Conservation (phyloP, 2,888 invertebrate genomes). For the Metacarcinus magister region DNA sequence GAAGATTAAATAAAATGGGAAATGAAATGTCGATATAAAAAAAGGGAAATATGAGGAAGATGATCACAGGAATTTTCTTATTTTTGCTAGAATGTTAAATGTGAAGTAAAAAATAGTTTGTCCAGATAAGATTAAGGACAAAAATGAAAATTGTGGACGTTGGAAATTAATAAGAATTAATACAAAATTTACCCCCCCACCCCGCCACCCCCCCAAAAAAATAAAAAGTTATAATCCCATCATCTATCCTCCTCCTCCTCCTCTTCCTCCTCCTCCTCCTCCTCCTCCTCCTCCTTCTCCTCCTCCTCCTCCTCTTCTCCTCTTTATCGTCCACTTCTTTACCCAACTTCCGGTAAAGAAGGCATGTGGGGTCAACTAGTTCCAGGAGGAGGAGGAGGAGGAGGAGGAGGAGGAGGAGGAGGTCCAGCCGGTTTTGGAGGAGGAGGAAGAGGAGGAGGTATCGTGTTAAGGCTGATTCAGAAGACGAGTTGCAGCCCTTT, state of each 20-base stretch:
- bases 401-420: neutral
- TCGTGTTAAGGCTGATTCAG: neutral
- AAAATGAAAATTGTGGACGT: no score
- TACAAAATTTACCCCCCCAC: no score
- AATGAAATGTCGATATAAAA: constrained; percentile 11
- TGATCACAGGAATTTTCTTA: no score
- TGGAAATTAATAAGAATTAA: no score
- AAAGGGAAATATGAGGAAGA: no score
- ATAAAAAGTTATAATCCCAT: neutral
- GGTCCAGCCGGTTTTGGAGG: neutral
- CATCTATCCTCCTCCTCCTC: neutral
- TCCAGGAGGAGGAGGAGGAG: neutral
- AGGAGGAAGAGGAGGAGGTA: no score
- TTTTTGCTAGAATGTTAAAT: no score
- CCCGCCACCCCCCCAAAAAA: no score
- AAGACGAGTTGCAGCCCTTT: neutral
- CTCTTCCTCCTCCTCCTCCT: neutral
- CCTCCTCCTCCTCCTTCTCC: neutral
- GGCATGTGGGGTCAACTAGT: neutral
- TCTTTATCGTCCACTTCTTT: neutral
- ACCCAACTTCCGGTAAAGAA: neutral
- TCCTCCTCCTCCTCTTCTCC: neutral
- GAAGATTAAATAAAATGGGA: no score
- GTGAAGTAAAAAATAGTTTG: no score
- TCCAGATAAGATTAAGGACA: no score